phyloP scores from a whole-genome alignment of 2,113 vertebrate species.

The Cyanoramphus novaezelandiae region DNA sequence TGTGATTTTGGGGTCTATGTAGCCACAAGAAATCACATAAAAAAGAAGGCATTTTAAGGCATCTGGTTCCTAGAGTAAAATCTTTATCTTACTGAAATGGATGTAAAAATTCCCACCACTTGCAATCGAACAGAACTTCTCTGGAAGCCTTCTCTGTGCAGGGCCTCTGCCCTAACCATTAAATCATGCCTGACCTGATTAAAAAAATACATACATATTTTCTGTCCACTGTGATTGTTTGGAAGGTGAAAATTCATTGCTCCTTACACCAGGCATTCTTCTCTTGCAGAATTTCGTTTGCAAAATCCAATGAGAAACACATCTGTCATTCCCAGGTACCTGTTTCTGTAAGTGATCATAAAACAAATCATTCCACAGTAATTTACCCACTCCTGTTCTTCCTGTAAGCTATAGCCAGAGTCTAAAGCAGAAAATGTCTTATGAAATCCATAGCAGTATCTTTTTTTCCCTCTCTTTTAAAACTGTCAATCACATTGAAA shows the following conservation, averaged over 20 bases:
- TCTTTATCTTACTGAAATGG: not conserved
- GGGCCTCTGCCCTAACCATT: not conserved
- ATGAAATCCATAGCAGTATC: not conserved
- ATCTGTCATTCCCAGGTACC: not conserved
- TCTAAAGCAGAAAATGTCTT: not conserved
- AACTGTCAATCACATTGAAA: not conserved
- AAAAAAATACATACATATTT: not conserved
- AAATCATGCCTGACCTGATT: not conserved
- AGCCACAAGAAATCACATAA: not conserved
- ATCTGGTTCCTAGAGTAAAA: not conserved
- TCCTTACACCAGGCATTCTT: not conserved
- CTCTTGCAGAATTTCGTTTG: not conserved
- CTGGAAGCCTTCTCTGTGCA: not conserved
- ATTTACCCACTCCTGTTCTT: not conserved
- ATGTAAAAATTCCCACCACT: not conserved
- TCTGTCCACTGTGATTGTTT: not conserved
- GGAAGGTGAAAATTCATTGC: not conserved
- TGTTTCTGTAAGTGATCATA: not conserved
- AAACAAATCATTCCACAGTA: not conserved
- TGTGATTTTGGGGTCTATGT: not conserved
- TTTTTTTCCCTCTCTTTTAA: not conserved
- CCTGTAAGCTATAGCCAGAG: not conserved
- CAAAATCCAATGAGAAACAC: not conserved
- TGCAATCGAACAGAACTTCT: not conserved
- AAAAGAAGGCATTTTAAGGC: not conserved